Conservation (phyloP, 2,888 invertebrate genomes). For the Cancer borealis region DNA sequence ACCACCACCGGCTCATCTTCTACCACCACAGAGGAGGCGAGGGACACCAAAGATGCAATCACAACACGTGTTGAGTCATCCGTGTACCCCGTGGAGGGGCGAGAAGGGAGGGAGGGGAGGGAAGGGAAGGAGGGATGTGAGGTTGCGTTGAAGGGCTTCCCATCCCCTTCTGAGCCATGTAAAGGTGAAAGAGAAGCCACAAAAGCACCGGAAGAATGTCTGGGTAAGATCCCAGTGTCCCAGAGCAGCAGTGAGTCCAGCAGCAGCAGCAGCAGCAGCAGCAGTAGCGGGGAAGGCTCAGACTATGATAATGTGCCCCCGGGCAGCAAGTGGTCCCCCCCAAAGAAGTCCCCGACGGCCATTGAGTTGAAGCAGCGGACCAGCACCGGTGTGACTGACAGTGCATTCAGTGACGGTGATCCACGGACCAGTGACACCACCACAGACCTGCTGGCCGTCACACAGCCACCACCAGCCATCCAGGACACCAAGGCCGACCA, state of each 20-base stretch:
- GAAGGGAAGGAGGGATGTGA: no score
- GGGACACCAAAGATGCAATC: slow-evolving; percentile 14
- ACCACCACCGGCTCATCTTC: slow-evolving; percentile 51
- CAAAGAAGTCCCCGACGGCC: slow-evolving; percentile 58
- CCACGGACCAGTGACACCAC: neutral
- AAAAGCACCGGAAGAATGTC: slow-evolving; percentile 49
- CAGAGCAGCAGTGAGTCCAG: slow-evolving; percentile 61
- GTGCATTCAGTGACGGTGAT: neutral
- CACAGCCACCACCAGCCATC: neutral
- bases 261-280: slow-evolving; percentile 47
- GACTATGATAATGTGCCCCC: slow-evolving; percentile 72
- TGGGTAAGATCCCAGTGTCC: slow-evolving; percentile 51
- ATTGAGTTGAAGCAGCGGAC: slow-evolving; percentile 54
- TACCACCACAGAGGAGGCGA: slow-evolving; percentile 34
- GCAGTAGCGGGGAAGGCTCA: slow-evolving; percentile 44
- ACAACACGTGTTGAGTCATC: slow-evolving; percentile 67
- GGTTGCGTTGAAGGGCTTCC: slow-evolving; percentile 62
- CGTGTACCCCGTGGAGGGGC: slow-evolving; percentile 63
- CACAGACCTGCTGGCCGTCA: neutral
- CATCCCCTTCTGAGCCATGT: neutral
- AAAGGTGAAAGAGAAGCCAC: slow-evolving; percentile 46
- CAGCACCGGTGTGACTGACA: slow-evolving; percentile 22
- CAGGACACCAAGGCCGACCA: neutral
- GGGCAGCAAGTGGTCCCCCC: slow-evolving; percentile 59
- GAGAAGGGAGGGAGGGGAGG: neutral